A percentile compares a stretch with the other conserved stretches of the same genome.
These are phyloP conservation scores for Mythimna impura DNA, from an alignment of 2,888 invertebrate species.

Conservation along the genomic window DNA sequence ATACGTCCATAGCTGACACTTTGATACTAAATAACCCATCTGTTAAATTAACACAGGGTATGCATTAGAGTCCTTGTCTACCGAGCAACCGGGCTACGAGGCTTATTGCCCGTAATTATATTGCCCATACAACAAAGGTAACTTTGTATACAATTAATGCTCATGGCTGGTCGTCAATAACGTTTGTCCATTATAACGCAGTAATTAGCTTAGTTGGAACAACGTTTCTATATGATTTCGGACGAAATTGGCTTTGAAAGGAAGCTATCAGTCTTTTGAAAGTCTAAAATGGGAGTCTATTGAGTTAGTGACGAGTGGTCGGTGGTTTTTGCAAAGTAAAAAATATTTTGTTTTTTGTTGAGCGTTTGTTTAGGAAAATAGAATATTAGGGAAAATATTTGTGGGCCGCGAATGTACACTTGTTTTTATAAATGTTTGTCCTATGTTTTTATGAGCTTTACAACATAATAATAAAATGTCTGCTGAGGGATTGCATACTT, in stretches of 20 bases:
- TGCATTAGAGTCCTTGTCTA: constrained; percentile 80
- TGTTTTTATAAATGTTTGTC: no score
- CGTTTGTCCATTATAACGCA: constrained; percentile 43
- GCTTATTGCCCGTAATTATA: constrained; percentile 82
- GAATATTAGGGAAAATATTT: neutral
- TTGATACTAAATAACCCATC: constrained; percentile 45
- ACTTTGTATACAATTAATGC: constrained; percentile 74
- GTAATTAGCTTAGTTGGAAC: constrained; percentile 48
- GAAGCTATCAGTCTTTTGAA: constrained; percentile 34
- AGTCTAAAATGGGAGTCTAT: constrained; percentile 13
- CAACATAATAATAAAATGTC: no score
- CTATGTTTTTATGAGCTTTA: no score
- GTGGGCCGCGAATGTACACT: no score
- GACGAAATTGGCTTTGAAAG: constrained; percentile 35
- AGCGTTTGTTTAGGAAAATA: neutral
- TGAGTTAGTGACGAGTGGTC: constrained; percentile 21
- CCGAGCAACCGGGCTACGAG: constrained; percentile 69
- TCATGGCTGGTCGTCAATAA: constrained; percentile 49
- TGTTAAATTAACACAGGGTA: constrained; percentile 63
- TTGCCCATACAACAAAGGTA: constrained; percentile 79
- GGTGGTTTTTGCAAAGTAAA: neutral
- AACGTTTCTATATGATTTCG: constrained; percentile 33
- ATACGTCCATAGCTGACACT: constrained; percentile 21
- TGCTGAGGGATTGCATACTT: no score
- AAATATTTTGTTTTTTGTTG: neutral